phyloP scores from a whole-genome alignment of 2,113 vertebrate species.

The Lanius collurio region DNA sequence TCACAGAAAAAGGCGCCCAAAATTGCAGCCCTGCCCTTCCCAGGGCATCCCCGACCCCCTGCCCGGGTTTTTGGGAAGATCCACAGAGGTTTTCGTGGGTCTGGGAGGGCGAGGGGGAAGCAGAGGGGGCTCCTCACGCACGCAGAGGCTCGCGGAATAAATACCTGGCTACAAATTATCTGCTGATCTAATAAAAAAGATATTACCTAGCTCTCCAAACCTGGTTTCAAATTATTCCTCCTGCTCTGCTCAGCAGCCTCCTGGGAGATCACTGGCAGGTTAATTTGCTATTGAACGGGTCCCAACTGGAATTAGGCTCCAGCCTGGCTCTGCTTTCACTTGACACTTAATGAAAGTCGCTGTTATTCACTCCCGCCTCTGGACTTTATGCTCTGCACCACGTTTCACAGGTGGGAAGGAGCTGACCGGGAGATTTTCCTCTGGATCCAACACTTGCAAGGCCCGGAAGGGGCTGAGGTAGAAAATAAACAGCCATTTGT shows the following conservation, averaged over 20 bases:
- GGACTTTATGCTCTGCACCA: background rate
- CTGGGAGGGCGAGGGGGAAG: background rate
- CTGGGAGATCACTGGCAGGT: constrained; percentile 62
- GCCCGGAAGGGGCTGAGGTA: background rate
- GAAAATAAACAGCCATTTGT: constrained; percentile 17
- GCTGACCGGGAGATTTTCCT: constrained; percentile 17
- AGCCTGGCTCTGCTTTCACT: constrained; percentile 38
- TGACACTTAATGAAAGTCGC: constrained; percentile 54
- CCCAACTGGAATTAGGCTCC: constrained; percentile 54
- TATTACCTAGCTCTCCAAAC: constrained; percentile 58
- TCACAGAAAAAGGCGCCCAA: background rate
- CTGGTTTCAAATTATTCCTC: constrained; percentile 57
- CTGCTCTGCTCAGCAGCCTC: constrained; percentile 31
- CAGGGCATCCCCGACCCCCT: fast-evolving
- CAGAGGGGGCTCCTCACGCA: background rate
- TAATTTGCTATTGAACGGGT: constrained; percentile 65
- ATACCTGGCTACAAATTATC: constrained; percentile 52
- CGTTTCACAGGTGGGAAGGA: background rate
- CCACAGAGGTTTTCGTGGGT: background rate
- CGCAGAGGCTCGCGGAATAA: background rate
- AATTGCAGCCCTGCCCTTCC: background rate
- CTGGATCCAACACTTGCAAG: background rate
- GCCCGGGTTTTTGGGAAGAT: background rate
- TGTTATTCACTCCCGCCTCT: constrained; percentile 43
- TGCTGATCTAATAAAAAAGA: constrained; percentile 65